Evolutionary conservation across 1,140 invertebrate species (phyloP).

Genomic region (Papilio aristodemus): DNA sequence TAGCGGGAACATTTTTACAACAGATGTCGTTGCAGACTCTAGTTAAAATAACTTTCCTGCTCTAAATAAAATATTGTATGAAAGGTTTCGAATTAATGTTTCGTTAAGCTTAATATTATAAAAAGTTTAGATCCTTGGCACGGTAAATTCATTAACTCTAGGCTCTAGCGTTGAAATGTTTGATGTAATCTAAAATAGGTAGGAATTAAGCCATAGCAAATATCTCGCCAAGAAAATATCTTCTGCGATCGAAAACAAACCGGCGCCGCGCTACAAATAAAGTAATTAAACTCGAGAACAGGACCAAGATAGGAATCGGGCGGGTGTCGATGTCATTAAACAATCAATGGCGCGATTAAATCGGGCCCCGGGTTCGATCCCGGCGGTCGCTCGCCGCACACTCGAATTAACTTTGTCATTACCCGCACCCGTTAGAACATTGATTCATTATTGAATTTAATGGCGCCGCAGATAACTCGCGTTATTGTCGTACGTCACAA

Average conservation of each 20-base stretch:
- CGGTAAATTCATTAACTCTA: not conserved
- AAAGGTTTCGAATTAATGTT: no score
- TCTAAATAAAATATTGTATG: no score
- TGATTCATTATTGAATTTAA: constrained; percentile 54
- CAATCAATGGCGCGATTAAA: constrained; percentile 54
- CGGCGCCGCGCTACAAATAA: constrained; percentile 44
- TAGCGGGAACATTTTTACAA: no score
- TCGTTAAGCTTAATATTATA: no score
- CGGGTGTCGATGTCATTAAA: constrained; percentile 48
- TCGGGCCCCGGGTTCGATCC: constrained; percentile 42
- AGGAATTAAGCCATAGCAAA: not conserved
- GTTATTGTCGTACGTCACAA: constrained; percentile 11
- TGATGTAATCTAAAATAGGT: not conserved
- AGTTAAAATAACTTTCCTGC: no score
- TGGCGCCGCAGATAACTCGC: constrained; percentile 32
- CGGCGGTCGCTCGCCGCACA: constrained; percentile 37
- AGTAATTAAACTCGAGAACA: constrained; percentile 49
- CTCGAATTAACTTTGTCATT: constrained; percentile 48
- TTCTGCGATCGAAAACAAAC: constrained; percentile 24
- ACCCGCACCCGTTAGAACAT: constrained; percentile 37
- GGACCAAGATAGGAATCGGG: constrained; percentile 40
- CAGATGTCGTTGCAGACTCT: no score
- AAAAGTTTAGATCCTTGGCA: not conserved
- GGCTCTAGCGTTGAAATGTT: not conserved
- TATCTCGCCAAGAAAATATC: constrained; percentile 17